phyloP scores from a whole-genome alignment of 2,888 invertebrate species.

The Coenonympha arcania region DNA sequence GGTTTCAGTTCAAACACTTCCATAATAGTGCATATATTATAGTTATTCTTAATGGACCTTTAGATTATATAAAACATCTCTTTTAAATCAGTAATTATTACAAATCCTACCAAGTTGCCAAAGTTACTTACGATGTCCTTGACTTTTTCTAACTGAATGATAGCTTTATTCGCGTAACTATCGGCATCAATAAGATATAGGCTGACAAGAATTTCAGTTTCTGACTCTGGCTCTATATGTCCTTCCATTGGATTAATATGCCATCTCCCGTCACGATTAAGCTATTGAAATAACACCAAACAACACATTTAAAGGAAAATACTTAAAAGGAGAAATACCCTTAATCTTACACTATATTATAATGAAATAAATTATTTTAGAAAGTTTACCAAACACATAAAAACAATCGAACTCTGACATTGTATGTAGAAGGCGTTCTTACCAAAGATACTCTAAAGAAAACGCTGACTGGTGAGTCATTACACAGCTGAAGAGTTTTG shows the following conservation, averaged over 20 bases:
- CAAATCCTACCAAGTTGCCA: not conserved
- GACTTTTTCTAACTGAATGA: slow-evolving; percentile 59
- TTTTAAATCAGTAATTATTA: too few species aligned
- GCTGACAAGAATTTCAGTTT: slow-evolving; percentile 46
- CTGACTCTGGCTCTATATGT: slow-evolving; percentile 52
- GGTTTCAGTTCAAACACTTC: too few species aligned
- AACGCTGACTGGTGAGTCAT: slow-evolving; percentile 81
- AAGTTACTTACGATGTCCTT: slow-evolving; percentile 58
- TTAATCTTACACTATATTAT: too few species aligned
- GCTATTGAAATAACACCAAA: slow-evolving; percentile 30
- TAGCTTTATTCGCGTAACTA: slow-evolving; percentile 58
- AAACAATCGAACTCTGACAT: too few species aligned
- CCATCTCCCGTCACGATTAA: slow-evolving; percentile 60
- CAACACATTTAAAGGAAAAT: not conserved
- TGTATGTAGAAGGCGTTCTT: slow-evolving; percentile 25
- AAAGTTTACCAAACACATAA: too few species aligned
- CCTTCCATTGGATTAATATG: slow-evolving; percentile 54
- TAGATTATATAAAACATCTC: too few species aligned
- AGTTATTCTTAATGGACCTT: too few species aligned
- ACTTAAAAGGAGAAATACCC: not conserved
- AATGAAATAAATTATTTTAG: too few species aligned
- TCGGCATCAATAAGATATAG: slow-evolving; percentile 59
- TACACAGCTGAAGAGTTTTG: slow-evolving; percentile 72
- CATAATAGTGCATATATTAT: too few species aligned
- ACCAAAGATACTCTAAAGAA: slow-evolving; percentile 70